Conservation (phyloP, 2,113 vertebrate species). For the Ailuropoda melanoleuca region DNA sequence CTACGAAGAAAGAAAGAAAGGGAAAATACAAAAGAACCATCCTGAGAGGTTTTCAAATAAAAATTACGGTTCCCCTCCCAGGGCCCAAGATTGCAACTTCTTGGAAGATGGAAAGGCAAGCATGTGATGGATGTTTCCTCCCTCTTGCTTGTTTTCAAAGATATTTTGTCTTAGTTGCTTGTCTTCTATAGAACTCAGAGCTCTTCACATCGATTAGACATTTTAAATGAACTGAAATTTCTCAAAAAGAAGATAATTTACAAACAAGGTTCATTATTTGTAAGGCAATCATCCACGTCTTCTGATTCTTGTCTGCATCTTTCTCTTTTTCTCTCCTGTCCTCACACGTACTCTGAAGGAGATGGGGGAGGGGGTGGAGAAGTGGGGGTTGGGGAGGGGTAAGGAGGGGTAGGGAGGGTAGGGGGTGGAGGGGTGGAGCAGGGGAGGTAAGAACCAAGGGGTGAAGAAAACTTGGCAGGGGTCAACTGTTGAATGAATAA, state of each 20-base stretch:
- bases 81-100: slow-evolving; percentile 58
- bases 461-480: neutral
- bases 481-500: neutral
- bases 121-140: neutral
- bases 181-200: slow-evolving; percentile 23
- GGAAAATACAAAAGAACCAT: slow-evolving; percentile 68
- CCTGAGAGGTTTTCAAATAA: slow-evolving; percentile 75
- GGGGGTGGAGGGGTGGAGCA: too few relatives aligned
- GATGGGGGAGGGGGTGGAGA: neutral
- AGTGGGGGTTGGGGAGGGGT: neutral
- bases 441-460: neutral
- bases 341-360: neutral
- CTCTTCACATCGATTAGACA: slow-evolving; percentile 42
- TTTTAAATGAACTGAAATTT: slow-evolving; percentile 61
- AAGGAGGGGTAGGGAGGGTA: neutral
- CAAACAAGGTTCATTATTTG: slow-evolving; percentile 45
- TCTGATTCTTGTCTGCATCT: neutral
- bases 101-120: slow-evolving; percentile 19
- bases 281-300: neutral
- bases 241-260: slow-evolving; percentile 47
- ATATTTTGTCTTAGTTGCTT: slow-evolving; percentile 54
- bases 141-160: slow-evolving; percentile 65
- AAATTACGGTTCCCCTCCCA: slow-evolving; percentile 61
- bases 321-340: neutral
- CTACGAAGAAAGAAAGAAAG: slow-evolving; percentile 69